Base-by-base conservation (phyloP, 1,140 invertebrate genomes). In the Cydia amplana region DNA sequence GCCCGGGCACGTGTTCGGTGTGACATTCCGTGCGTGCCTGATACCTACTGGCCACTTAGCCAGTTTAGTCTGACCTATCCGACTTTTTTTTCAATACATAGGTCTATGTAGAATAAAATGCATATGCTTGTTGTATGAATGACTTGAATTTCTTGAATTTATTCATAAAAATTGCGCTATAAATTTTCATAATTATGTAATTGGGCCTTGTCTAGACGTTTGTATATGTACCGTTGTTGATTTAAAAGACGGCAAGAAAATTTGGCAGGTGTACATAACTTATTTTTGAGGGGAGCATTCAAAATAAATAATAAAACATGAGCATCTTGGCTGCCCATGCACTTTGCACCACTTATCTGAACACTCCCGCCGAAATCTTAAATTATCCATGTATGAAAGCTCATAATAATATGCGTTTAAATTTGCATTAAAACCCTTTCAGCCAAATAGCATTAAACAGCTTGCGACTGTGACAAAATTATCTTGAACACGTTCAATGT, bases 391-490 rank as follows among this genome's bases (percentile, higher is more conserved):
- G 36, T 70, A 70, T 36, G 65, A 70, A 70, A 70, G 65, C 65
- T 70, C 32, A 70, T 70, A 70, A 40, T 67, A 67, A 36, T 70
- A 70, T 18, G n/a, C 32, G 28, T 70, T 70, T 70, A 70, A 70
- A 70, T 18, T 7, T 12, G n/a, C 28, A 36, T 36, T 32, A n/a
- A 36, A 70, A 70, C 36, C 64, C 65, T 70, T 70, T 70, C 65
- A 70, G 18, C 65, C 32, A 70, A 70, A 70, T 70, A 70, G 65
- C 65, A 70, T 70, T 70, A 70, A 70, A 70, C 65, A 70, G 65
- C 36, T 70, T 12, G n/a, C n/a, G 65, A 70, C 32, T 36, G 65
- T 43, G 65, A 70, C 65, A 70, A 70, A 70, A 18, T 70, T 70
- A 70, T 70, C 65, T 70, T 70, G 65, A 70, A 70, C 12, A 16